Percentiles rank a stretch among this genome's conserved stretches.
phyloP scores from a whole-genome alignment of 2,113 vertebrate genomes.

The Cynopterus brachyotis region DNA sequence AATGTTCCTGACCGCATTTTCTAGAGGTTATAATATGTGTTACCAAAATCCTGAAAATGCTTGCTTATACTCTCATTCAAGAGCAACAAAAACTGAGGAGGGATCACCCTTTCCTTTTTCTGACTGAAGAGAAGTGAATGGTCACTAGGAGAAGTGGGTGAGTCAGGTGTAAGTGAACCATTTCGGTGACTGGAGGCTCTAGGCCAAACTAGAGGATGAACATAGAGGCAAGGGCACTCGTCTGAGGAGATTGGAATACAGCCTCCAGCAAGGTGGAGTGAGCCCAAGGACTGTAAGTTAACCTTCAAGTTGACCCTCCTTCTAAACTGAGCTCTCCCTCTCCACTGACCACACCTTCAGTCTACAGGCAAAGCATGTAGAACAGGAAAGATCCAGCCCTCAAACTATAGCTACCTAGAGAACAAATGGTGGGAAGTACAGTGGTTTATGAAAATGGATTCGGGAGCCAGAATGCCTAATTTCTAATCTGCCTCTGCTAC shows the following conservation, averaged over 20 bases:
- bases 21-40: background rate
- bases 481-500: background rate
- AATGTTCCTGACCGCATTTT: background rate
- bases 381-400: background rate
- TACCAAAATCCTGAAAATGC: background rate
- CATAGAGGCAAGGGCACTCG: too few relatives aligned
- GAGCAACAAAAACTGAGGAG: background rate
- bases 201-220: background rate
- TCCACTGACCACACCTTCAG: background rate
- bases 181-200: background rate
- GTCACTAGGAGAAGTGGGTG: background rate
- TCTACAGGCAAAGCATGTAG: background rate
- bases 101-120: background rate
- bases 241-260: background rate
- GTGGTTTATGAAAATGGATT: background rate
- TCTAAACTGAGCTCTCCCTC: background rate
- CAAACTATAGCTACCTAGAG: background rate
- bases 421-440: background rate
- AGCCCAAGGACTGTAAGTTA: background rate
- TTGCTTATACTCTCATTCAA: background rate
- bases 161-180: background rate
- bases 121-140: background rate
- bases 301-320: background rate
- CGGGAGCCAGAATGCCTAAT: background rate
- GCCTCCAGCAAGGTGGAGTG: background rate